A percentile compares a stretch with the other conserved stretches of the same genome.
These are phyloP conservation scores for Macroramphosus scolopax DNA, from an alignment of 2,797 vertebrate genomes.

Conservation along the genomic window DNA sequence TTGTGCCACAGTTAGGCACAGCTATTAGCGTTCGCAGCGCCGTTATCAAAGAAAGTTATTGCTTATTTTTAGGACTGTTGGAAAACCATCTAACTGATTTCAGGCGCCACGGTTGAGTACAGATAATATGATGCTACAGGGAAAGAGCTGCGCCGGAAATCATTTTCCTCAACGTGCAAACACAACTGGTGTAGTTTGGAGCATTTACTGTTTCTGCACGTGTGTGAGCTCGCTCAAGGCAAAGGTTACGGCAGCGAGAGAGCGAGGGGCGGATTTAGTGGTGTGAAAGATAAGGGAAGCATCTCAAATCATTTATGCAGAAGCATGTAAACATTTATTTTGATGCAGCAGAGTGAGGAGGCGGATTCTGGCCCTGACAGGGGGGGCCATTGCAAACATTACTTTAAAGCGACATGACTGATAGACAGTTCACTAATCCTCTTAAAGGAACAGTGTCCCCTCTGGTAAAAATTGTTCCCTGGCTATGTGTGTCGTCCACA, in stretches of 20 bases:
- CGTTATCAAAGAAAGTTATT: no score
- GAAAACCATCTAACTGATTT: slow-evolving; percentile 65
- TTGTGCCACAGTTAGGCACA: slow-evolving; percentile 54
- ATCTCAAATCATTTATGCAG: slow-evolving; percentile 65
- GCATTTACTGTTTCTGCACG: slow-evolving; percentile 24
- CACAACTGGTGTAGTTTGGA: slow-evolving; percentile 36
- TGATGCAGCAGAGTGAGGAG: slow-evolving; percentile 61
- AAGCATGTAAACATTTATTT: slow-evolving; percentile 69
- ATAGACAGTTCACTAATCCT: slow-evolving; percentile 80
- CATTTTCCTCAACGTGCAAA: slow-evolving; percentile 31
- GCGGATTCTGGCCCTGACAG: slow-evolving; percentile 64
- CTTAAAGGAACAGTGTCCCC: slow-evolving; percentile 80
- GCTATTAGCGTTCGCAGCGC: slow-evolving; percentile 55
- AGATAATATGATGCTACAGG: slow-evolving; percentile 66
- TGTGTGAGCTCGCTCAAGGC: slow-evolving; percentile 59
- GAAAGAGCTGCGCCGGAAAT: slow-evolving; percentile 36
- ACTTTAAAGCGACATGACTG: slow-evolving; percentile 74
- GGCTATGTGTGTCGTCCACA: slow-evolving; percentile 45
- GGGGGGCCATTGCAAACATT: slow-evolving; percentile 70
- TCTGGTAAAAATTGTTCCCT: slow-evolving; percentile 76
- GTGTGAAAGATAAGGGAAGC: slow-evolving; percentile 66
- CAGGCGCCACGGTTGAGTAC: slow-evolving; percentile 33
- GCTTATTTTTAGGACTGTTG: slow-evolving; percentile 67
- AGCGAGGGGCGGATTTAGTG: slow-evolving; percentile 59
- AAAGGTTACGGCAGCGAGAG: slow-evolving; percentile 64